These are phyloP conservation scores for Scaptomyza graminum DNA, from an alignment of 1,140 invertebrate genomes.

Conservation along the genomic window DNA sequence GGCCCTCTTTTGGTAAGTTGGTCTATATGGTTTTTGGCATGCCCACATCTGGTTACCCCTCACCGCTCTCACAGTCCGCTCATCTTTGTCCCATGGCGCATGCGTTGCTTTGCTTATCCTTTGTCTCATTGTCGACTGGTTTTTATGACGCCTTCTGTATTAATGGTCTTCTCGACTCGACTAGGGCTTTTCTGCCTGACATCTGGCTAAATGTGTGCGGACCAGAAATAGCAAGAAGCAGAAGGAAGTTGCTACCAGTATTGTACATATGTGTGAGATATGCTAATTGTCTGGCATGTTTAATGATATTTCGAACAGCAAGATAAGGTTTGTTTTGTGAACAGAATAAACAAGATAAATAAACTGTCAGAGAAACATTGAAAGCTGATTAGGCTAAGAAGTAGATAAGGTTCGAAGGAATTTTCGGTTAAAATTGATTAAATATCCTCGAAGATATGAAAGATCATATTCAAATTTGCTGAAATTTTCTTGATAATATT, in stretches of 20 bases:
- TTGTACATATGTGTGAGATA: slow-evolving; percentile 31
- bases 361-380: background rate
- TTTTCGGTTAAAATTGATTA: too few species aligned
- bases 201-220: slow-evolving; percentile 51
- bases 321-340: slow-evolving; percentile 30
- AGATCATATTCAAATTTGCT: too few species aligned
- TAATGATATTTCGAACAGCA: slow-evolving; percentile 2
- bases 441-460: too few species aligned
- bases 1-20: slow-evolving; percentile 35
- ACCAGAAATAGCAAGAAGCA: background rate
- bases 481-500: too few species aligned
- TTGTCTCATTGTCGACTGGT: slow-evolving; percentile 63
- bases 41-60: slow-evolving; percentile 49
- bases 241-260: too few species aligned
- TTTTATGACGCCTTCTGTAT: slow-evolving; percentile 58
- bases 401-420: too few species aligned
- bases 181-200: slow-evolving; percentile 47
- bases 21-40: slow-evolving; percentile 58
- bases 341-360: background rate
- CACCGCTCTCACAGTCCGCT: background rate
- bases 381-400: too few species aligned
- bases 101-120: slow-evolving; percentile 46
- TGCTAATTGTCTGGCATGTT: slow-evolving; percentile 40
- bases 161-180: slow-evolving; percentile 17
- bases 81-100: slow-evolving; percentile 42